These are phyloP conservation scores for Lepidotrigona ventralis DNA, from an alignment of 1,140 invertebrate species.

Conservation along the genomic window DNA sequence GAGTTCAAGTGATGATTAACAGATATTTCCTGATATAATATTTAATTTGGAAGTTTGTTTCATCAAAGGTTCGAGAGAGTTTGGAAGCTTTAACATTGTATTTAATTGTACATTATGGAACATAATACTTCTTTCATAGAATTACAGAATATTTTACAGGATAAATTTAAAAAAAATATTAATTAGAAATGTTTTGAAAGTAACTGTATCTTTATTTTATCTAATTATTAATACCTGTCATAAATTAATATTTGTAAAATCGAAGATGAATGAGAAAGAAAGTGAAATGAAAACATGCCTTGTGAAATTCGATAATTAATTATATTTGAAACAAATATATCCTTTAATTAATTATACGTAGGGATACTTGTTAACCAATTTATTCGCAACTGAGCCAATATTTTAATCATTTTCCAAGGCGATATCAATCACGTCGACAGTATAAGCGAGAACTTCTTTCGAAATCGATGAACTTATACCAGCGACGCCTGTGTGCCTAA, in stretches of 20 bases:
- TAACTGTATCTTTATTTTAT: not conserved
- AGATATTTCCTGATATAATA: not conserved
- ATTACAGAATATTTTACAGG: not conserved
- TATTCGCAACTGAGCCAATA: not conserved
- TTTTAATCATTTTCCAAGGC: not conserved
- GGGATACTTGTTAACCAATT: not conserved
- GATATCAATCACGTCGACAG: not conserved
- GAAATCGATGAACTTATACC: conserved; percentile 1
- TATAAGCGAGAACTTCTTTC: not conserved
- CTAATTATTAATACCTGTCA: not conserved
- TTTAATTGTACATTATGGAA: not conserved
- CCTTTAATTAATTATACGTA: not conserved
- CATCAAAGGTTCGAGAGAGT: not conserved
- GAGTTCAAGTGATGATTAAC: not conserved
- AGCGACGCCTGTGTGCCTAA: not conserved
- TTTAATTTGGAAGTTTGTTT: not conserved
- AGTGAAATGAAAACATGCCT: not conserved
- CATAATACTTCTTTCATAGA: not conserved
- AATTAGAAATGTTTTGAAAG: not conserved
- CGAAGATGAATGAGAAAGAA: too few species aligned
- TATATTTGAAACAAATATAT: not conserved
- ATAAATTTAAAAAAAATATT: not conserved
- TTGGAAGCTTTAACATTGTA: too few species aligned
- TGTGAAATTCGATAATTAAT: not conserved
- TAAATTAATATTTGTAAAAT: not conserved